Base-by-base conservation (phyloP, 2,888 invertebrate genomes). In the Eristalis pertinax region DNA sequence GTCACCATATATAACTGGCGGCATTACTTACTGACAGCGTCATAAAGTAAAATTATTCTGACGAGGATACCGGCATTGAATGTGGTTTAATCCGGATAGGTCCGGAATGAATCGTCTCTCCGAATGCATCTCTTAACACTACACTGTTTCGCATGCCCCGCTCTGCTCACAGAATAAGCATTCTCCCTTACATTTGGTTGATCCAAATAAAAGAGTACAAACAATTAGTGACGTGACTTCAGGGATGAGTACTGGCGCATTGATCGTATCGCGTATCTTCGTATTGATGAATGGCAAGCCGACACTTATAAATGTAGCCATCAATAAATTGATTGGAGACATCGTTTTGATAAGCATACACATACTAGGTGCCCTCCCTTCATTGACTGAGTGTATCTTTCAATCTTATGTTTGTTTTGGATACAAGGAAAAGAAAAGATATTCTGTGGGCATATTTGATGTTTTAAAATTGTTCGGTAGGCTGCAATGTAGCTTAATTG, bases 401-500 rank as follows among this genome's bases (percentile, higher is more conserved):
- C 8, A 50, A 50, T 22, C 19, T n/a, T 15, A 4, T n/a, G n/a
- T 15, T 43, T 43, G 43, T 43, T 60, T 67, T 32, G 65, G 65
- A 11, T 60, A 43, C 43, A 32, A 22, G 60, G 58, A 65, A 74
- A 63, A 70, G 11, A 43, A 65, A 65, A 26, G 24, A 32, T 19
- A 64, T 41, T 62, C 76, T 68, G 67, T 81, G 76, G 75, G 69
- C 60, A 69, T 82, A 78, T 78, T 22, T 69, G 38, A n/a, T n/a
- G 26, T 24, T 60, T 62, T 67, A 15, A 24, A 56, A 29, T n/a
- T 77, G 64, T 26, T 73, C 64, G 65, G 43, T 75, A 62, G 74
- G 83, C 83, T 74, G 78, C 83, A 79, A 78, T 72, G 50, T 15
- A 58, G 72, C 58, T 87, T 69, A 84, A 84, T 87, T 87, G 78